Percentiles rank a stretch among this genome's conserved stretches.
phyloP scores from a whole-genome alignment of 2,797 vertebrate species.

The Coilia nasus region DNA sequence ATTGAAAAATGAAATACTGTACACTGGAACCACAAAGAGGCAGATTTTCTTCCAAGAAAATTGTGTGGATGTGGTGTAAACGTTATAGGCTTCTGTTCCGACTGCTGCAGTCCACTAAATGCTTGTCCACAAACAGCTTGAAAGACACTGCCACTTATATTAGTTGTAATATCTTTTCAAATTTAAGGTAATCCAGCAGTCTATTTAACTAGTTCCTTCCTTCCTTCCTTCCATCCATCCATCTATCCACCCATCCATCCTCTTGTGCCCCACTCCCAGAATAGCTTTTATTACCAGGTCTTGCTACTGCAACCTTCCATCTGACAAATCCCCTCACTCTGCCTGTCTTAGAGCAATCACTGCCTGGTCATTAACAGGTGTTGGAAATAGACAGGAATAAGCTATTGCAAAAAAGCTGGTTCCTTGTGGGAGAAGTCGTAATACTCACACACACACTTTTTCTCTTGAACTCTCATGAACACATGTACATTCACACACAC shows the following conservation, averaged over 20 bases:
- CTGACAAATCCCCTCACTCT: not conserved
- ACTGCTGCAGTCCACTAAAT: too few species aligned
- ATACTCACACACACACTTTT: not conserved
- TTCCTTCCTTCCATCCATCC: too few species aligned
- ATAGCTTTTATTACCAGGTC: not conserved
- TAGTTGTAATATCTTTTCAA: too few species aligned
- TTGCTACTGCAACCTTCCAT: not conserved
- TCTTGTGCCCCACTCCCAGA: not conserved
- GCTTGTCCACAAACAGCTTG: too few species aligned
- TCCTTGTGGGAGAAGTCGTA: not conserved
- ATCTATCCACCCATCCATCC: too few species aligned
- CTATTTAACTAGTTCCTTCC: too few species aligned
- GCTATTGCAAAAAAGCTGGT: not conserved
- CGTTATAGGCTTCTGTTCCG: too few species aligned
- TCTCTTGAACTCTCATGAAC: not conserved
- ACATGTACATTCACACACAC: not conserved
- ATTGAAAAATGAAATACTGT: not conserved
- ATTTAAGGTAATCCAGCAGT: too few species aligned
- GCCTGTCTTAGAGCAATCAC: not conserved
- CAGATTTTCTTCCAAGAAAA: too few species aligned
- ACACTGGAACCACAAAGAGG: not conserved
- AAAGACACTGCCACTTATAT: too few species aligned
- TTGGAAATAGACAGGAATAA: not conserved
- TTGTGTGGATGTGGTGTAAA: not conserved
- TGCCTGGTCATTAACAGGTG: not conserved